Evolutionary conservation across 23 tunicate species (phyloP), one percentile per base, ranked within the genome.

Genomic region (Trididemnum nubilum): DNA sequence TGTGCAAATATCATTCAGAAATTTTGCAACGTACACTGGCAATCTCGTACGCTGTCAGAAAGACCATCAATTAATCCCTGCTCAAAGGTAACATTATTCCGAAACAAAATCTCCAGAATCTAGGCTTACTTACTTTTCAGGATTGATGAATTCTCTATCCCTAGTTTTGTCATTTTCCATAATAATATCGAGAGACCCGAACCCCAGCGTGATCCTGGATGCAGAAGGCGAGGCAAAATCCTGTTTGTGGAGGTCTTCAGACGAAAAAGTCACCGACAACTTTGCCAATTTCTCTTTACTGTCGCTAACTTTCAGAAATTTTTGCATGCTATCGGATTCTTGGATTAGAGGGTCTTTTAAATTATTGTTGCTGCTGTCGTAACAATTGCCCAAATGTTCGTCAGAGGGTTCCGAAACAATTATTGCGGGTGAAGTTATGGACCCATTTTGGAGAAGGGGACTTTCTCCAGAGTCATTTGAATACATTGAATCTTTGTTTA

Each of bases 181-280:
- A 2, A 85, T 77, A 44, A 85, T 85, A 72, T 85, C 90, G 25
- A 85, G 35, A 35, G 90, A 85, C 1, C 90, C 90, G 34, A 85
- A 71, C 22, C 79, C 90, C 28, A 85, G 70, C 4, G 90, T 36
- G 33, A 66, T 44, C 0, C 77, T 71, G 9, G 90, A 85, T 22
- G 90, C 71, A 27, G 90, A 69, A 19, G 90, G 90, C 3, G 90
- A 85, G 30, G 90, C 70, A 27, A 76, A 27, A 31, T 83, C 87
- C 2, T 58, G 27, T 9, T 58, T 25, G 12, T 34, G 25, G 3
- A 73, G 30, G 24, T 40, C 57, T 12, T 58, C 78, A 21, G 74
- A 67, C 3, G 74, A 67, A 67, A 67, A 67, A 4, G 74, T 32
- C 15, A 61, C 29, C 4, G 26, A 4, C 4, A 21, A 21, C 4